phyloP scores from a whole-genome alignment of 2,113 vertebrate species.

The Antigone vipio region DNA sequence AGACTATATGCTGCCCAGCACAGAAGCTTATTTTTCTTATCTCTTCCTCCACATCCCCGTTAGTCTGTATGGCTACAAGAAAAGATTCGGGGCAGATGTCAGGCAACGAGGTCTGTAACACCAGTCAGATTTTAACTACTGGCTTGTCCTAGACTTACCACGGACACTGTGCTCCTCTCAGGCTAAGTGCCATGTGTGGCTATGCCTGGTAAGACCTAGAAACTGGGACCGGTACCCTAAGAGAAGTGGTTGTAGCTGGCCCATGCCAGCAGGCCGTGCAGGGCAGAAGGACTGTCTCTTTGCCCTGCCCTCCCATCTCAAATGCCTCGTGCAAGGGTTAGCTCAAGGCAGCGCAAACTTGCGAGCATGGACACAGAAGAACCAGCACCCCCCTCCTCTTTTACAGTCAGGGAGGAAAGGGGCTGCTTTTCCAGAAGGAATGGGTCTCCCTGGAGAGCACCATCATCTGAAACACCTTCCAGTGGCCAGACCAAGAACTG shows the following conservation, averaged over 20 bases:
- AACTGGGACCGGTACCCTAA: rapidly evolving
- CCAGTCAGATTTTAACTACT: not conserved
- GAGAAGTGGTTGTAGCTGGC: not conserved
- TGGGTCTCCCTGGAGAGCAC: not conserved
- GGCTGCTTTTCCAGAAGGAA: not conserved
- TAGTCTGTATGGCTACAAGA: not conserved
- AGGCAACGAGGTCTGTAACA: not conserved
- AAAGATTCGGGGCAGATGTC: not conserved
- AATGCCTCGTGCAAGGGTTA: not conserved
- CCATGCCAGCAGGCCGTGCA: not conserved
- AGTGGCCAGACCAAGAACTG: not conserved
- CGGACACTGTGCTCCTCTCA: not conserved
- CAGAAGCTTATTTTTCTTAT: not conserved
- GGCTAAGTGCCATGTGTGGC: not conserved
- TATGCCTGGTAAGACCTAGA: not conserved
- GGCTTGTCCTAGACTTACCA: not conserved
- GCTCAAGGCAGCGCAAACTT: not conserved
- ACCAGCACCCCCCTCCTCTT: not conserved
- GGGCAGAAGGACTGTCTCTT: not conserved
- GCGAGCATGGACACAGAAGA: not conserved
- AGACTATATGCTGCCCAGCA: not conserved
- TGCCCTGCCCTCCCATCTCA: not conserved
- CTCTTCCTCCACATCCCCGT: not conserved
- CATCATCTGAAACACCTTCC: not conserved
- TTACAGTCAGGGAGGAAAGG: not conserved